Conservation (phyloP, 2,113 vertebrate species). For the Copsychus sechellarum region DNA sequence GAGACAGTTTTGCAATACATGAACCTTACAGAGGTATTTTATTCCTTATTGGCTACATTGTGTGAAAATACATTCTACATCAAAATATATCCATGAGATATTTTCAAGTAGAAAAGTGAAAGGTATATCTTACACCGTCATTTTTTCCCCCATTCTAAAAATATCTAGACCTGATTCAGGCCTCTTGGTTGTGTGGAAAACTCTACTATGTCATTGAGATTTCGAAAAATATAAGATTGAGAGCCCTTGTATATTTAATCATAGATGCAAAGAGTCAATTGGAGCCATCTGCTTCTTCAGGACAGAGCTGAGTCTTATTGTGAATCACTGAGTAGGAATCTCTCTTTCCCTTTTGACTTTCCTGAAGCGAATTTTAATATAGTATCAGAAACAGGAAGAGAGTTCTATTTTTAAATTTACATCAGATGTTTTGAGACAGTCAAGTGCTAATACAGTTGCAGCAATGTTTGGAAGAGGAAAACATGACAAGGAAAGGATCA, state of each 20-base stretch:
- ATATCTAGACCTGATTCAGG: not conserved
- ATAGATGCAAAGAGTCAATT: conserved; percentile 2
- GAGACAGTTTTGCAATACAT: not conserved
- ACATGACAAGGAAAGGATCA: not conserved
- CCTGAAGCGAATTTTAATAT: not conserved
- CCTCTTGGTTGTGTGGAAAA: not conserved
- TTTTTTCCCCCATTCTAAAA: not conserved
- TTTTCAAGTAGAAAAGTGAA: not conserved
- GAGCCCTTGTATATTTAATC: not conserved
- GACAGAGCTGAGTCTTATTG: not conserved
- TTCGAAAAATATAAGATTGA: not conserved
- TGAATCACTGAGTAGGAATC: not conserved
- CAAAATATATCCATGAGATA: not conserved
- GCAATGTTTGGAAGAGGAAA: not conserved
- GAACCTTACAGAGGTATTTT: not conserved
- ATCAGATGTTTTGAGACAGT: conserved; percentile 13
- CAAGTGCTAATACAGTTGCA: not conserved
- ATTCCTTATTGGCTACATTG: not conserved
- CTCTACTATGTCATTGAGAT: not conserved
- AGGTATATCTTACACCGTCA: not conserved
- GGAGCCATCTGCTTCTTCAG: conserved; percentile 22
- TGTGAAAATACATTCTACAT: not conserved
- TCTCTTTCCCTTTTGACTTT: not conserved
- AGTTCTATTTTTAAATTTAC: not conserved
- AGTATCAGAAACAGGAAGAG: not conserved